These are phyloP conservation scores for Zonotrichia leucophrys DNA, from an alignment of 2,113 vertebrate genomes.

Conservation along the genomic window DNA sequence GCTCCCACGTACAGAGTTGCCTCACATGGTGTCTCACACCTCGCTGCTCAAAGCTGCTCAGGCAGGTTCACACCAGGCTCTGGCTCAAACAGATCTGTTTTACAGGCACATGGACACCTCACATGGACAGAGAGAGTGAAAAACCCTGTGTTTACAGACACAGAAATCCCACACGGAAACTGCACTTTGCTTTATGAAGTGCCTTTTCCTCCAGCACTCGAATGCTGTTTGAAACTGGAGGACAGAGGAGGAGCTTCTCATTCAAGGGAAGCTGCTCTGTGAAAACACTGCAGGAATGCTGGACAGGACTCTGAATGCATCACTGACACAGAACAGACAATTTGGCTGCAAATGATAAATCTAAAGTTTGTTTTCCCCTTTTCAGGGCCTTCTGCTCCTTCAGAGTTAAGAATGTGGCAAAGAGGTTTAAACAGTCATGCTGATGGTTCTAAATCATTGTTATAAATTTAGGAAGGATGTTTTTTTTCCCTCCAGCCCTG, in stretches of 20 bases:
- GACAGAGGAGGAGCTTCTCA: background rate
- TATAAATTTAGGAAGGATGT: background rate
- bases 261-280: background rate
- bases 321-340: background rate
- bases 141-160: background rate
- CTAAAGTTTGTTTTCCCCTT: background rate
- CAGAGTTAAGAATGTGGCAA: background rate
- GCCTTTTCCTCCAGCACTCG: background rate
- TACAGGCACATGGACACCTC: background rate
- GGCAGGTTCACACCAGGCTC: background rate
- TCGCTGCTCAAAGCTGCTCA: background rate
- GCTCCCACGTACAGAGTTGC: fast-evolving
- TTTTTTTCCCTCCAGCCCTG: background rate
- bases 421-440: background rate
- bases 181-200: background rate
- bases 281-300: background rate
- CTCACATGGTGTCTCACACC: background rate
- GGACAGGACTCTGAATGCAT: background rate
- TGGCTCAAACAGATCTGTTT: background rate
- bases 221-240: background rate
- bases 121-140: background rate
- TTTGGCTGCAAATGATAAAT: background rate
- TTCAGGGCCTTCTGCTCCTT: background rate
- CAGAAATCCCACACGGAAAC: background rate
- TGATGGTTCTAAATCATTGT: background rate